Percentiles rank a stretch among this genome's conserved stretches.
phyloP scores from a whole-genome alignment of 1,140 invertebrate genomes.

The Pissodes strobi region DNA sequence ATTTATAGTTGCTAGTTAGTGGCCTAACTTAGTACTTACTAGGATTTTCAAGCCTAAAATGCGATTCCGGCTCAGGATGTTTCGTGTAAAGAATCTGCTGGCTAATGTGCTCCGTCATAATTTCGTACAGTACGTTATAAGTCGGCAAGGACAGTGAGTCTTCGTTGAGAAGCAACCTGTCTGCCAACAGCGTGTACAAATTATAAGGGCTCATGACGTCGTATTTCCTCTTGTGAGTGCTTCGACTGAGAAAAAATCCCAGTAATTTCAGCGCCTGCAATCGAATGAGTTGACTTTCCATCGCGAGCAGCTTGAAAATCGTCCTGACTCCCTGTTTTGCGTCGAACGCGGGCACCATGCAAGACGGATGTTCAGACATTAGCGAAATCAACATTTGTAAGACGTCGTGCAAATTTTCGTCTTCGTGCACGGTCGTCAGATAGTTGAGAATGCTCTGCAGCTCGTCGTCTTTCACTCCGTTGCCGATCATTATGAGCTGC shows the following conservation, averaged over 20 bases:
- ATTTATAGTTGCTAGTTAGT: too few species aligned
- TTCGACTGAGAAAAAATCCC: conserved; percentile 92
- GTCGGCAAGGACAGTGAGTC: conserved; percentile 88
- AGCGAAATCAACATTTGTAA: conserved; percentile 94
- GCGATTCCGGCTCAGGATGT: conserved; percentile 92
- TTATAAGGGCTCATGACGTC: conserved; percentile 98
- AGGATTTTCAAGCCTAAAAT: conserved; percentile 95
- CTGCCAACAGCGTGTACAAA: conserved; percentile 93
- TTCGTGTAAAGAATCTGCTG: conserved; percentile 90
- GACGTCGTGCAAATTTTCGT: conserved; percentile 98
- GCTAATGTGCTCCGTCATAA: conserved; percentile 95
- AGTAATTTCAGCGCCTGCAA: conserved; percentile 94
- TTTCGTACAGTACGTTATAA: conserved; percentile 99
- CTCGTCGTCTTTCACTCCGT: conserved; percentile 97
- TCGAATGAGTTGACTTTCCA: conserved; percentile 92
- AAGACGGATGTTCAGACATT: conserved; percentile 97
- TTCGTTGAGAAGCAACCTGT: conserved; percentile 87
- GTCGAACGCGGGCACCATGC: conserved; percentile 98
- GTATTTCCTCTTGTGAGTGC: conserved; percentile 97
- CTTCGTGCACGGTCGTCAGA: conserved; percentile 95
- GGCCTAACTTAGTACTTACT: too few species aligned
- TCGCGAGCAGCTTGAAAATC: conserved; percentile 95
- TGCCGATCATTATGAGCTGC: conserved; percentile 94
- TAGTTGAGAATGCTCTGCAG: conserved; percentile 98
- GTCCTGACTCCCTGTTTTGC: conserved; percentile 93